Conservation (phyloP, 2,797 vertebrate species). For the Tauraco hartlaubi region DNA sequence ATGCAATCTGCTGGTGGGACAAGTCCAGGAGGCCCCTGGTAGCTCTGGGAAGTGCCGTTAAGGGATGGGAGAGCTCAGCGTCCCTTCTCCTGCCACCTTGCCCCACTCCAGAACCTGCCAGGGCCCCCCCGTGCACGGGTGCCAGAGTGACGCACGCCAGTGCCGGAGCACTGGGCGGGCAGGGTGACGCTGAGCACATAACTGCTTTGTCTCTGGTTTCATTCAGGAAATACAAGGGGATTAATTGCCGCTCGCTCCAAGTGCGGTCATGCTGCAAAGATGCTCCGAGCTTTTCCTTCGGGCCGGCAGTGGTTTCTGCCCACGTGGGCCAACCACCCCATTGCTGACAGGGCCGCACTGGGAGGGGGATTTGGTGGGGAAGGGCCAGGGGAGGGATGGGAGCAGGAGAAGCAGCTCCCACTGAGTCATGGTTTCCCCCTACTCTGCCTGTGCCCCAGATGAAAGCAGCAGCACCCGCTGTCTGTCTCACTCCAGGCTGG, state of each 20-base stretch:
- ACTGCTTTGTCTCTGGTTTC: slow-evolving; percentile 54
- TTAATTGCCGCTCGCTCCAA: slow-evolving; percentile 17
- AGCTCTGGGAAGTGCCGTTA: not conserved
- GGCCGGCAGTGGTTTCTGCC: not conserved
- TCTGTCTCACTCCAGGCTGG: not conserved
- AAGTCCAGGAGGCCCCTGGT: not conserved
- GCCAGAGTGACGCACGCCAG: not conserved
- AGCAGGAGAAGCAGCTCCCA: not conserved
- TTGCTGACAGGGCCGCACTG: too few relatives aligned
- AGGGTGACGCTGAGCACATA: not conserved
- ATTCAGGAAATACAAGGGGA: slow-evolving; percentile 67
- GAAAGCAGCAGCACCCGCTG: not conserved
- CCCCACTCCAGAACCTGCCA: not conserved
- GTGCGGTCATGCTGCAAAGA: not conserved
- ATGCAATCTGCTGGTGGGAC: not conserved
- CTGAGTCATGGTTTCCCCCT: not conserved
- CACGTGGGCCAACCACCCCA: not conserved
- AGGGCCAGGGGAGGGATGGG: not conserved
- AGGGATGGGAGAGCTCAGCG: not conserved
- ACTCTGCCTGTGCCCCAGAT: not conserved
- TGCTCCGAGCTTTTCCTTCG: not conserved
- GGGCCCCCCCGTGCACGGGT: not conserved
- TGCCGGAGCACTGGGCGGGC: not conserved
- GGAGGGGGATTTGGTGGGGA: not conserved
- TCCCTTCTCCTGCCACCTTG: not conserved